Evolutionary conservation across 1,140 invertebrate genomes (phyloP).

Genomic region (Calephelis nemesis): DNA sequence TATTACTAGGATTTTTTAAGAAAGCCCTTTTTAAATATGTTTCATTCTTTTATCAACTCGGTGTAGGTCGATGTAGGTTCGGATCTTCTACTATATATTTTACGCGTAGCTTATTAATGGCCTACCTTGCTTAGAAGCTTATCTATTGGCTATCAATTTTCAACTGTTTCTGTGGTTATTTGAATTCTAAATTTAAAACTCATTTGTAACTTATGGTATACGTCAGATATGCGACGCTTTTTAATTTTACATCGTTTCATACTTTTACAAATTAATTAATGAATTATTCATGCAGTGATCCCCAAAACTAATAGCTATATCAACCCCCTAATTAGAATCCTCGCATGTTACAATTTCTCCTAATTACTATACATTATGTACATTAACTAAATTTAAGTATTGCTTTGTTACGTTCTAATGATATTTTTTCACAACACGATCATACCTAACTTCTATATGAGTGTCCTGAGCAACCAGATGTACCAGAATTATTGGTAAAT

Average conservation of each 20-base stretch:
- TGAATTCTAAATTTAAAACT: background rate
- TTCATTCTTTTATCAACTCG: no score
- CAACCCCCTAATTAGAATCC: slow-evolving; percentile 2
- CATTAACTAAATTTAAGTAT: slow-evolving; percentile 53
- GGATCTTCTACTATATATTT: background rate
- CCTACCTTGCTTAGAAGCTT: background rate
- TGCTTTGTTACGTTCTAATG: slow-evolving; percentile 71
- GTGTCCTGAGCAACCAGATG: slow-evolving; percentile 70
- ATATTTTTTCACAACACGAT: slow-evolving; percentile 53
- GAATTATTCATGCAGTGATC: slow-evolving; percentile 9
- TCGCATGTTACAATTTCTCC: slow-evolving; percentile 2
- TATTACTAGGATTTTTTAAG: background rate
- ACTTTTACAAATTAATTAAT: slow-evolving; percentile 2
- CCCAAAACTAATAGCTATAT: slow-evolving; percentile 7
- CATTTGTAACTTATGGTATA: background rate
- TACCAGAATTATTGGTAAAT: slow-evolving; percentile 62
- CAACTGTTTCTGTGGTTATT: background rate
- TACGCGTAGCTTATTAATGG: background rate
- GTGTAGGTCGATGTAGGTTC: no score
- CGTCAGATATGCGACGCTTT: slow-evolving; percentile 4
- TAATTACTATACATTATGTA: slow-evolving; percentile 18
- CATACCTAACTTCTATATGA: slow-evolving; percentile 65
- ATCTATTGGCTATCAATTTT: background rate
- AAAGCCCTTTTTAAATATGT: background rate
- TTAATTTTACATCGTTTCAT: slow-evolving; percentile 2